Evolutionary conservation across 2,113 vertebrate species (phyloP).

Genomic region (Xenopus borealis): DNA sequence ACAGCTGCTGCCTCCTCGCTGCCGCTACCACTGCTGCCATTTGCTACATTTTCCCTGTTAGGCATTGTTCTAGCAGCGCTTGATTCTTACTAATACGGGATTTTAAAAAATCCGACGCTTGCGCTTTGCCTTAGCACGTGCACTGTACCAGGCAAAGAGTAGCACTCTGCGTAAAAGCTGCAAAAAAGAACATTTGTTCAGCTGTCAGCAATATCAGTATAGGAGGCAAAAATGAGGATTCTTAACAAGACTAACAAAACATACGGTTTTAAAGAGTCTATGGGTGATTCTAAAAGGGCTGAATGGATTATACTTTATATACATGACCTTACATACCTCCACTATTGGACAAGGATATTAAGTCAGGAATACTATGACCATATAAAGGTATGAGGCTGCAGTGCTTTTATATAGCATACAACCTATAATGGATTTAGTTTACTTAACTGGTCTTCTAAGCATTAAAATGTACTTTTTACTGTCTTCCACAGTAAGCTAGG

Average conservation of each 20-base stretch:
- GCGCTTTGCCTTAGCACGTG: slow-evolving; percentile 31
- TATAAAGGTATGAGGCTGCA: too few relatives aligned
- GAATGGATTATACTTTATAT: too few relatives aligned
- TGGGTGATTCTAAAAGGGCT: too few relatives aligned
- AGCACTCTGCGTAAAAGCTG: slow-evolving; percentile 38
- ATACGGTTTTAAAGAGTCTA: neutral
- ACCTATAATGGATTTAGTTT: too few relatives aligned
- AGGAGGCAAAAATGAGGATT: neutral
- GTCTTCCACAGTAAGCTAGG: too few relatives aligned
- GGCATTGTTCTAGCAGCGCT: slow-evolving; percentile 69
- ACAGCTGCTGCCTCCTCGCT: slow-evolving; percentile 58
- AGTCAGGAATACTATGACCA: too few relatives aligned
- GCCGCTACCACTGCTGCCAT: slow-evolving; percentile 60
- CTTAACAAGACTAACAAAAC: neutral
- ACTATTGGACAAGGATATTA: too few relatives aligned
- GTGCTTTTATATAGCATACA: too few relatives aligned
- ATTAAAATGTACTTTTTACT: too few relatives aligned
- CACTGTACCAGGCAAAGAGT: slow-evolving; percentile 29
- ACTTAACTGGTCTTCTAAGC: too few relatives aligned
- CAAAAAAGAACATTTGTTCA: slow-evolving; percentile 40
- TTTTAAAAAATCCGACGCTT: neutral
- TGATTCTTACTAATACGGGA: slow-evolving; percentile 7
- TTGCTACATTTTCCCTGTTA: slow-evolving; percentile 83
- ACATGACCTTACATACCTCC: too few relatives aligned
- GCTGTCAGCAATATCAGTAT: slow-evolving; percentile 1